Base-by-base conservation (phyloP, 2,888 invertebrate genomes). In the Parelbella ahira region DNA sequence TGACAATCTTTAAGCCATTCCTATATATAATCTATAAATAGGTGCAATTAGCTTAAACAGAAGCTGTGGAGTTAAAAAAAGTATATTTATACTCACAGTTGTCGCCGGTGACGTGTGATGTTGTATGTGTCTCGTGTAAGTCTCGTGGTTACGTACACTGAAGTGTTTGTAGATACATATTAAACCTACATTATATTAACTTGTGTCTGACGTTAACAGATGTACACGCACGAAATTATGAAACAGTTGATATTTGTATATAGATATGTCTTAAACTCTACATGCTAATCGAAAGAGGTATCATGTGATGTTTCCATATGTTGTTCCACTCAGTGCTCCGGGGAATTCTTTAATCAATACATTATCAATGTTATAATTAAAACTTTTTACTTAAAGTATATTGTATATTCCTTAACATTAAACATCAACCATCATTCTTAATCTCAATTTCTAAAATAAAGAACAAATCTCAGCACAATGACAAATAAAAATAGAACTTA, bases 51-150 rank as follows among this genome's bases (percentile, higher is more conserved):
- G 27, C 20, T 28, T 23, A 20, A 32, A 48, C 33, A 50, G 51
- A 68, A 68, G 71, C 71, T 60, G 68, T 75, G 75, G n/a, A n/a
- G n/a, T 47, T 34, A 48, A 50, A 50, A 51, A 45, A 57, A 56
- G 48, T 54, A 65, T 47, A 51, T 47, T 58, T 50, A 80, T 84
- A 86, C 86, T 86, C 72, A 86, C 86, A 58, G 56, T 68, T 56
- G 43, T 56, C 77, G 63, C 60, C 81, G 78, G 21, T 49, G 50
- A 60, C 58, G 68, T 77, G 60, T 64, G 59, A 66, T 70, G 65
- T 71, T 62, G 71, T 53, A 63, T 24, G 55, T 69, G 61, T 73
- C 60, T 67, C 55, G 63, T 62, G 52, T 51, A 48, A 58, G 80
- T 77, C 82, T 81, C 82, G 82, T 82, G 80, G 78, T 56, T 50